Conservation (phyloP, 2,113 vertebrate species). For the Anarrhichthys ocellatus region DNA sequence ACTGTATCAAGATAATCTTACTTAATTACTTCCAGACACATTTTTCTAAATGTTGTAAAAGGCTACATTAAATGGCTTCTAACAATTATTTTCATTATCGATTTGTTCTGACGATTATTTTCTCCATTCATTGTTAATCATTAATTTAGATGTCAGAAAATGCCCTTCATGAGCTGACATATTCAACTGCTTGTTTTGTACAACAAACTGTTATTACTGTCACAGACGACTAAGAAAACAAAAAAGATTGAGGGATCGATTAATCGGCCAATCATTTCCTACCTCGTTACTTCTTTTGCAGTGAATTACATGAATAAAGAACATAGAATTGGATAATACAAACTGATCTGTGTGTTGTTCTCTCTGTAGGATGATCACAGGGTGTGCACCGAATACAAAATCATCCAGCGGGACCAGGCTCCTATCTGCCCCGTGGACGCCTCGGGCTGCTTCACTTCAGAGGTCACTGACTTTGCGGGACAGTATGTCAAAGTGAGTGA, state of each 20-base stretch:
- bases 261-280: background rate
- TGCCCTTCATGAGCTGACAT: background rate
- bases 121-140: background rate
- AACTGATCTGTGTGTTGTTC: conserved; percentile 32
- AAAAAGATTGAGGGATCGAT: background rate
- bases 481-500: conserved; percentile 96
- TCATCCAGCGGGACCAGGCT: conserved; percentile 94
- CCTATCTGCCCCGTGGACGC: conserved; percentile 96
- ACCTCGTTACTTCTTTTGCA: background rate
- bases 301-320: background rate
- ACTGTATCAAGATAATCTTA: background rate
- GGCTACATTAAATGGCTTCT: background rate
- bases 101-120: background rate
- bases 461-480: conserved; percentile 94
- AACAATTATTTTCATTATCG: background rate
- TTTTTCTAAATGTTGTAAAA: background rate
- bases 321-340: background rate
- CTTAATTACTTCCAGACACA: background rate
- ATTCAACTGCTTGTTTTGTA: background rate
- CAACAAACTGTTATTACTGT: background rate
- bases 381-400: conserved; percentile 92
- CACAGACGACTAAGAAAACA: background rate
- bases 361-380: conserved; percentile 91
- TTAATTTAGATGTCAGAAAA: background rate
- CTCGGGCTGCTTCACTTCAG: conserved; percentile 94